Evolutionary conservation across 2,113 vertebrate species (phyloP).

Genomic region (Spea multiplicata): DNA sequence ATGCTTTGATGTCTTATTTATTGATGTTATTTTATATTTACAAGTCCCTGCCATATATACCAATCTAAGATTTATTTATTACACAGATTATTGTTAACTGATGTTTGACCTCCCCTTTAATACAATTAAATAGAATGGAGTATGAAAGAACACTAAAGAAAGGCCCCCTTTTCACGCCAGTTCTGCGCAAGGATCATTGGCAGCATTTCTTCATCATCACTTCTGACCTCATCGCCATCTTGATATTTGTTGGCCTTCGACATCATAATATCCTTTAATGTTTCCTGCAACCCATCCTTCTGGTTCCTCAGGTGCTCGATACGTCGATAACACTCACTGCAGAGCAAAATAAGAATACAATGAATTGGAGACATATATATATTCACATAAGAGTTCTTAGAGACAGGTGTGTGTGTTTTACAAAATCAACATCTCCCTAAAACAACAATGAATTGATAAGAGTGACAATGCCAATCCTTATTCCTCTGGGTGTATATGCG

Average conservation of each 20-base stretch:
- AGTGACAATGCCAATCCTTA: neutral
- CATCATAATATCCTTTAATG: slow-evolving; percentile 59
- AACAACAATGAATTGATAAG: neutral
- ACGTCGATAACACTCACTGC: slow-evolving; percentile 82
- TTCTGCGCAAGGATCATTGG: slow-evolving; percentile 83
- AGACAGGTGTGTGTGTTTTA: neutral
- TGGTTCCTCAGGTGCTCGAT: slow-evolving; percentile 84
- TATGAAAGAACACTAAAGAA: slow-evolving; percentile 64
- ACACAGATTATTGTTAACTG: too few relatives aligned
- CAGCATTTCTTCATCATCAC: slow-evolving; percentile 83
- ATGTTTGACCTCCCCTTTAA: too few relatives aligned
- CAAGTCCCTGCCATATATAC: too few relatives aligned
- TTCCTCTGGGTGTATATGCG: too few relatives aligned
- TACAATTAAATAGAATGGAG: too few relatives aligned
- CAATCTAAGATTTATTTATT: too few relatives aligned
- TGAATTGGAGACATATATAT: neutral
- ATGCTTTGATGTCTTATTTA: too few relatives aligned
- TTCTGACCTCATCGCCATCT: slow-evolving; percentile 62
- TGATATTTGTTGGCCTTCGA: slow-evolving; percentile 58
- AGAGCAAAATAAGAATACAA: slow-evolving; percentile 8
- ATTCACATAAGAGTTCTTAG: neutral
- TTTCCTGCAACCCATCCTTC: slow-evolving; percentile 77
- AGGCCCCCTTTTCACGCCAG: slow-evolving; percentile 92
- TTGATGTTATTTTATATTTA: too few relatives aligned
- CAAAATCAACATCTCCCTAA: neutral